These are phyloP conservation scores for Periplaneta americana DNA, from an alignment of 1,140 invertebrate species.

Conservation along the genomic window DNA sequence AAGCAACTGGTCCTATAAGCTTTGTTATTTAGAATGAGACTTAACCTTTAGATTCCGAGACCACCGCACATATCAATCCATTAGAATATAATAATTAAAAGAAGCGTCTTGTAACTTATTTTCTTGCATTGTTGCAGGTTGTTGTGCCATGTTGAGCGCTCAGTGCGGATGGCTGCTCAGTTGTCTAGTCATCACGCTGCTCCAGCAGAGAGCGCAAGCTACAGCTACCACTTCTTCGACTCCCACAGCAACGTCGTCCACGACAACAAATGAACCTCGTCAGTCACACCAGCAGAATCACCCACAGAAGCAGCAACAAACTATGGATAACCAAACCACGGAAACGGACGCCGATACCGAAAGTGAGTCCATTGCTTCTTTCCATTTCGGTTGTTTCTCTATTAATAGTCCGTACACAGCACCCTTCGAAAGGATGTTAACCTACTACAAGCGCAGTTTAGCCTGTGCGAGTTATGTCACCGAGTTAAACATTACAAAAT, in stretches of 20 bases:
- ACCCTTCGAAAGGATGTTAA: no score
- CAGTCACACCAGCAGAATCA: neutral
- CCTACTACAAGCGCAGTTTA: no score
- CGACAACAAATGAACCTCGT: neutral
- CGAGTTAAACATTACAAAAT: no score
- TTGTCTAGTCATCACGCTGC: slow-evolving; percentile 15
- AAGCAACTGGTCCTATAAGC: no score
- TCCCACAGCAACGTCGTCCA: neutral
- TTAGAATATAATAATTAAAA: no score
- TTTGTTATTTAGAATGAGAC: no score
- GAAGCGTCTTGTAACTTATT: no score
- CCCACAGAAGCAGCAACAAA: neutral
- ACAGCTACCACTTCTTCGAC: neutral
- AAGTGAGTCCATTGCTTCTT: neutral
- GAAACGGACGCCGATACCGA: neutral
- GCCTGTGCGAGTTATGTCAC: no score
- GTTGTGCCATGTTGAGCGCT: slow-evolving; percentile 14
- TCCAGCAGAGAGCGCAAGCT: slow-evolving; percentile 11
- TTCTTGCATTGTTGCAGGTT: slow-evolving; percentile 12
- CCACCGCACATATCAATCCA: no score
- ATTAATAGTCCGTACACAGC: no score
- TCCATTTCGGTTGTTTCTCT: no score
- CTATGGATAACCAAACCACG: neutral
- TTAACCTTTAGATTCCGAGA: no score
- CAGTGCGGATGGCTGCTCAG: slow-evolving; percentile 17